phyloP scores from a whole-genome alignment of 2,797 vertebrate species.

The Fistularia commersonii region DNA sequence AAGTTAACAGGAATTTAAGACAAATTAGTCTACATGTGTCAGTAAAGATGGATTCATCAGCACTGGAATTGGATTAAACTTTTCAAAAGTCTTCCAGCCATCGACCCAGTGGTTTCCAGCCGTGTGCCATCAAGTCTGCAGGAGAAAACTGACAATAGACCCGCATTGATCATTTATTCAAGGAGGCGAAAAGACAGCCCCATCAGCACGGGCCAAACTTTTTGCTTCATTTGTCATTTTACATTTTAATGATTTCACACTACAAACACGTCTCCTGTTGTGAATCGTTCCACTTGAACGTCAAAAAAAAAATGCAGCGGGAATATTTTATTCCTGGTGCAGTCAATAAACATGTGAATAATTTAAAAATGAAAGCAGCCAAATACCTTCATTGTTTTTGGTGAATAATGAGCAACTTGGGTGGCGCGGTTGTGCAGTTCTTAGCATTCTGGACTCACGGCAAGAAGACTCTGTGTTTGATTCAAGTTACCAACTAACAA shows the following conservation, averaged over 20 bases:
- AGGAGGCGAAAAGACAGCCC: conserved; percentile 19
- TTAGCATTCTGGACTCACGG: too few relatives aligned
- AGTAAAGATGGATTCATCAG: conserved; percentile 16
- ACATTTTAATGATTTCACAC: conserved; percentile 39
- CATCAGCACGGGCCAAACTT: conserved; percentile 38
- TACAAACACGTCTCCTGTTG: conserved; percentile 35
- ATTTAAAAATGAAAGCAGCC: conserved; percentile 30
- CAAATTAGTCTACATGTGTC: conserved; percentile 1
- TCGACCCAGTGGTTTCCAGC: conserved; percentile 24
- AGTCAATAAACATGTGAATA: conserved; percentile 9
- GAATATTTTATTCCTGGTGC: conserved; percentile 16
- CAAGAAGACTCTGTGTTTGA: too few relatives aligned
- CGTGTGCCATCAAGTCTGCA: conserved; percentile 13
- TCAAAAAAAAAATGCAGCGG: conserved; percentile 18
- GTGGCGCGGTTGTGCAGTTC: too few relatives aligned
- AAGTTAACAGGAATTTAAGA: conserved; percentile 3
- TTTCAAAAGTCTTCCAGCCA: conserved; percentile 14
- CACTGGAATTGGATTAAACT: conserved; percentile 13
- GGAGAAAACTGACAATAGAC: conserved; percentile 36
- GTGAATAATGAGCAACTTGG: background rate
- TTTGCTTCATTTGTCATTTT: conserved; percentile 48
- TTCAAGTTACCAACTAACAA: too few relatives aligned
- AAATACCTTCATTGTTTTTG: background rate
- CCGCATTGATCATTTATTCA: conserved; percentile 45
- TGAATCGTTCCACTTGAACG: conserved; percentile 33